Conservation (phyloP, 1,140 invertebrate genomes). For the Agrypnia vestita region DNA sequence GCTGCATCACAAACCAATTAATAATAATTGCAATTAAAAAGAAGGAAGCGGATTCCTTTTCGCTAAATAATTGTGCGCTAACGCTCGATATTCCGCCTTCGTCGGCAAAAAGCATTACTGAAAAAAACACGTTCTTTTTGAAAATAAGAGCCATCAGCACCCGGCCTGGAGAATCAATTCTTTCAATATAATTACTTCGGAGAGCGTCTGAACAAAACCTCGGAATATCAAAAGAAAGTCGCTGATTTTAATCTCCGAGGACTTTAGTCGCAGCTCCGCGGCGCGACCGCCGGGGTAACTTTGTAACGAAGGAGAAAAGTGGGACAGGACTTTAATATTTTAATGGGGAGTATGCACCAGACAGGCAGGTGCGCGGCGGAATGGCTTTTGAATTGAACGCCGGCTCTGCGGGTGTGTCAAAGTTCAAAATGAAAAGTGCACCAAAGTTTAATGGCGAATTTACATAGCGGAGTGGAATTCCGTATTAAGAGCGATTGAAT, state of each 20-base stretch:
- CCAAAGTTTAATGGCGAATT: no score
- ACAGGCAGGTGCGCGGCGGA: no score
- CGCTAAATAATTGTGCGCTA: no score
- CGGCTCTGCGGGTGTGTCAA: no score
- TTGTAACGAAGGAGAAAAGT: not conserved
- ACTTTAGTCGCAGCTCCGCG: not conserved
- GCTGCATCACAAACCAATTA: no score
- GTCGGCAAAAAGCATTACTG: constrained; percentile 1
- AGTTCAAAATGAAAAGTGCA: no score
- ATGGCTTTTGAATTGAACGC: no score
- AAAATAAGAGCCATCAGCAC: constrained; percentile 5
- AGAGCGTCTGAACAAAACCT: constrained; percentile 3
- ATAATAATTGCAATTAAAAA: no score
- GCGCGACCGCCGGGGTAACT: not conserved
- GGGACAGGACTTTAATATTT: not conserved
- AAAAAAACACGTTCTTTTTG: constrained; percentile 13
- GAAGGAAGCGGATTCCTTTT: no score
- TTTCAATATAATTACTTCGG: constrained; percentile 6
- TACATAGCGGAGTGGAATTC: not conserved
- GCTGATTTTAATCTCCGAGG: constrained; percentile 8
- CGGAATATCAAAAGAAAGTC: not conserved
- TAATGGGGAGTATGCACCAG: no score
- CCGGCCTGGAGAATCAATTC: constrained; percentile 15
- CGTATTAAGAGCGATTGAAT: no score
- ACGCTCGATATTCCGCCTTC: not conserved